Base-by-base conservation (phyloP, 1,140 invertebrate species). In the Halictus rubicundus region DNA sequence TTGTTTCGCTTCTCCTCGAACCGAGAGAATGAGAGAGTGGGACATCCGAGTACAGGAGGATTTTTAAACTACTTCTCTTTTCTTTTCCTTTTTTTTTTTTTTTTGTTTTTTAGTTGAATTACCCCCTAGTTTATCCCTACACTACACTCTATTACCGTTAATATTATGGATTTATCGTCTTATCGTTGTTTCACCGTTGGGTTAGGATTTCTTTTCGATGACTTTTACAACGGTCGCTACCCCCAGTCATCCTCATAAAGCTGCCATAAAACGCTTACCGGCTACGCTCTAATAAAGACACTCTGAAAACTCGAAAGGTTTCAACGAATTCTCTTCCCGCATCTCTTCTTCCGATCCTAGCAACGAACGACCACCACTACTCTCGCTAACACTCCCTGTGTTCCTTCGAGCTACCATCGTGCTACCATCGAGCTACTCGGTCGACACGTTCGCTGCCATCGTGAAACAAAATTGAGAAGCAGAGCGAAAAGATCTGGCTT, bases 181-280 rank as follows among this genome's bases (percentile, higher is more conserved):
- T 77, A 72, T 76, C 68, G 65, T 87, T 87, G 57, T 87, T 79
- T 79, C 68, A 71, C 66, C 64, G 74, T 82, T 81, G 76, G 68
- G 46, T 82, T 84, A 87, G 73, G 76, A 80, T 82, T 85, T 71
- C 59, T 63, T 83, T 65, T 72, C 76, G 60, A 64, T 74, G 60
- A 82, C 84, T 81, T 65, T 78, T 64, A 80, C 64, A 64, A 68
- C 76, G 85, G 83, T 88, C 86, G 86, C 86, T 78, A 85, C 59
- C 69, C 46, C 54, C 65, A 76, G 83, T 81, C 71, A 81, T 59
- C 74, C 81, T 85, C 66, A 68, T 82, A 80, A 88, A 78, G 87
- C 86, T 88, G 87, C 87, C 87, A 88, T 88, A 87, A 66, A 82
- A 86, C 77, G 84, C 81, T 83, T 86, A 84, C 74, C 70, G 54